Percentiles rank a stretch among this genome's conserved stretches.
phyloP scores from a whole-genome alignment of 2,888 invertebrate genomes.

The Blera fallax region DNA sequence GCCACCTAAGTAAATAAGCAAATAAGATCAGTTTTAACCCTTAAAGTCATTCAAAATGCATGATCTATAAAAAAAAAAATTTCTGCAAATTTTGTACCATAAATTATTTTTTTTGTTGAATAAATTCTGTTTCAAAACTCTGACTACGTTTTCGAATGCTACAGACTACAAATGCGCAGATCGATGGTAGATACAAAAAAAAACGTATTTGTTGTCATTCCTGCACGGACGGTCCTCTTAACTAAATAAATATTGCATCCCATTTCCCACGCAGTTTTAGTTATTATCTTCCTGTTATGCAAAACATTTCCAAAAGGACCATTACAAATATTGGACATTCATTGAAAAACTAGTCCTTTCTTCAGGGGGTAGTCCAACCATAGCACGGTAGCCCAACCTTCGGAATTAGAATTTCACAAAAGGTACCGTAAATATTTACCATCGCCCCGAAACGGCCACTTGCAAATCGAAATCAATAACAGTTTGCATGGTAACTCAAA shows the following conservation, averaged over 20 bases:
- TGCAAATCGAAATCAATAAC: conserved; percentile 70
- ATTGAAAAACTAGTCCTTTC: conserved; percentile 52
- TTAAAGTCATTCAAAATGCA: no score
- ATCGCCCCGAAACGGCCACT: conserved; percentile 55
- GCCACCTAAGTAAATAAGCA: no score
- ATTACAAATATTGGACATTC: conserved; percentile 65
- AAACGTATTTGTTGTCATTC: background rate
- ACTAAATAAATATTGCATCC: conserved; percentile 5
- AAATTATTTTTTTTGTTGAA: no score
- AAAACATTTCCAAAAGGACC: conserved; percentile 34
- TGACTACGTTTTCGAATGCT: background rate
- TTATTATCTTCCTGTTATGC: conserved; percentile 29
- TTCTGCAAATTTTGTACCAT: no score
- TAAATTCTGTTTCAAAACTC: no score
- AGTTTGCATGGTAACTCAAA: conserved; percentile 67
- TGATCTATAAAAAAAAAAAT: no score
- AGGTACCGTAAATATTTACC: conserved; percentile 69
- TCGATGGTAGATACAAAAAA: background rate
- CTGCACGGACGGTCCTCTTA: background rate
- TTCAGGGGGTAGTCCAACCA: background rate
- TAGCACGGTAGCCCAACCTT: conserved; percentile 31
- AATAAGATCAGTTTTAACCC: no score
- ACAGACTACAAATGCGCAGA: background rate
- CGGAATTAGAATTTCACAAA: conserved; percentile 67
- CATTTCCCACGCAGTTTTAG: conserved; percentile 2